phyloP scores from a whole-genome alignment of 2,888 invertebrate genomes.

The Pemphredon lugubris region DNA sequence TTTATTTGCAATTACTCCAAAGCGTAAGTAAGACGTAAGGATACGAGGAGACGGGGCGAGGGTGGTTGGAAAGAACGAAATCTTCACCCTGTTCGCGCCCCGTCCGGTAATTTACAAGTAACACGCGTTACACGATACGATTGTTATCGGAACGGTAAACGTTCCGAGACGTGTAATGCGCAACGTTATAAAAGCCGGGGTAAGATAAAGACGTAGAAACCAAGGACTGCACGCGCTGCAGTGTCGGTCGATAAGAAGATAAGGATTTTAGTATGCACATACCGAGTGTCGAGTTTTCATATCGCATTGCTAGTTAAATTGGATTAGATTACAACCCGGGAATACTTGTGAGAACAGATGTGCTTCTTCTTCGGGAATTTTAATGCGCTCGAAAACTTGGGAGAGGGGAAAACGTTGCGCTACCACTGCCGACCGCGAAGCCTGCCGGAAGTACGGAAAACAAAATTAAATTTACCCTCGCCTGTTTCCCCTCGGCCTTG shows the following conservation, averaged over 20 bases:
- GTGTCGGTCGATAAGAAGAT: slow-evolving; percentile 53
- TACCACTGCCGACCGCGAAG: no score
- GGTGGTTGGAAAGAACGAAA: background rate
- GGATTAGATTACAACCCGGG: slow-evolving; percentile 50
- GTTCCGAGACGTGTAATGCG: slow-evolving; percentile 20
- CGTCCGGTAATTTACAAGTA: slow-evolving; percentile 5
- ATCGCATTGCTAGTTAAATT: slow-evolving; percentile 41
- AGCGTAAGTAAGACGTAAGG: background rate
- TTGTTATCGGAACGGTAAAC: slow-evolving; percentile 22
- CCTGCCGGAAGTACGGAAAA: no score
- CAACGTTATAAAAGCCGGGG: slow-evolving; percentile 10
- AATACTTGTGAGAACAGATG: slow-evolving; percentile 48
- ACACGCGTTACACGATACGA: slow-evolving; percentile 22
- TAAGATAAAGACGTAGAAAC: slow-evolving; percentile 32
- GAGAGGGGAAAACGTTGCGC: no score
- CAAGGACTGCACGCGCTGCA: slow-evolving; percentile 25
- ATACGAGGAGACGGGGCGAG: background rate
- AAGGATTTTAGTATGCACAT: slow-evolving; percentile 42
- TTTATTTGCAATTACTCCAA: background rate
- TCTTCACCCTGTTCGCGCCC: background rate
- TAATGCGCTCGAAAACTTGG: background rate
- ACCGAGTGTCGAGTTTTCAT: slow-evolving; percentile 57
- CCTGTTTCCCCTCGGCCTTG: no score
- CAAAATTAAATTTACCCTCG: no score
- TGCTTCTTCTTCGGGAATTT: slow-evolving; percentile 6